These are phyloP conservation scores for Iguana delicatissima DNA, from an alignment of 2,797 vertebrate species.

Conservation along the genomic window DNA sequence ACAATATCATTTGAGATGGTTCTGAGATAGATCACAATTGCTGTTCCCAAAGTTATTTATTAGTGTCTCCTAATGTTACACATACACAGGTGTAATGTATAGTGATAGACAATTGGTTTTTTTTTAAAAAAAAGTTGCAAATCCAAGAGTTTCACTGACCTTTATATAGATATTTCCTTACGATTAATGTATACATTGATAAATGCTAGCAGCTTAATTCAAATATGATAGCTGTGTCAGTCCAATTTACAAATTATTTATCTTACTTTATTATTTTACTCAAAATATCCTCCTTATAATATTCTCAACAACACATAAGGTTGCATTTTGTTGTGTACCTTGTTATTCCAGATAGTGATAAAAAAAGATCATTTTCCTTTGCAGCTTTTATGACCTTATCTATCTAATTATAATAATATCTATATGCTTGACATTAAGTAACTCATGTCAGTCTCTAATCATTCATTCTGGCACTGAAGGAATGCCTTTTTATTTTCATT, in stretches of 20 bases:
- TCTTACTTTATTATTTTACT: neutral
- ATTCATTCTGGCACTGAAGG: neutral
- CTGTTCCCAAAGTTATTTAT: neutral
- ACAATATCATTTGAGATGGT: neutral
- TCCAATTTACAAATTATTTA: neutral
- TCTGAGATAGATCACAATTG: neutral
- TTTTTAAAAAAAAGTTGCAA: neutral
- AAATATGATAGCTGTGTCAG: neutral
- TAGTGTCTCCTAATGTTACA: neutral
- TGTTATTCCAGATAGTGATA: neutral
- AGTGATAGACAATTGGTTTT: neutral
- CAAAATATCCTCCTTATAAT: neutral
- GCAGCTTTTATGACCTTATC: neutral
- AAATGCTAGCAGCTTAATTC: neutral
- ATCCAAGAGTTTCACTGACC: neutral
- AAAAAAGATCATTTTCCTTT: neutral
- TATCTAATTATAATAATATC: neutral
- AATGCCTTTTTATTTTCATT: neutral
- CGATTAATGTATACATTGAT: neutral
- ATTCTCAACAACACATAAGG: neutral
- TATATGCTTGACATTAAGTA: neutral
- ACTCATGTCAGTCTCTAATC: neutral
- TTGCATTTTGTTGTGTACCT: neutral
- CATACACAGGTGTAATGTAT: neutral
- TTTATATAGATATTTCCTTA: neutral